phyloP scores from a whole-genome alignment of 1,140 invertebrate genomes.

The Penaeus japonicus region DNA sequence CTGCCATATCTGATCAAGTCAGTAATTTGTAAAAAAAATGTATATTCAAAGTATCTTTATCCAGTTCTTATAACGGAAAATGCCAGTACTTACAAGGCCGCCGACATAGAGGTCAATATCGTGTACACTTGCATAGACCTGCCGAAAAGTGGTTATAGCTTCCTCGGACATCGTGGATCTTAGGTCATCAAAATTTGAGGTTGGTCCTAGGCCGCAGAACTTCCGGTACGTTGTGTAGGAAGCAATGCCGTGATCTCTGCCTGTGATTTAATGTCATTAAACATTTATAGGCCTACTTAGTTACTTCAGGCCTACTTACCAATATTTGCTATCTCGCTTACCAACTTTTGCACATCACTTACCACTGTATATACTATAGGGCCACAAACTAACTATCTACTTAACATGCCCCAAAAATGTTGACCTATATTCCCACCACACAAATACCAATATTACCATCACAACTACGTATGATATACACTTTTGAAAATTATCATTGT shows the following conservation, averaged over 20 bases:
- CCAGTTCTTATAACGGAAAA: not conserved
- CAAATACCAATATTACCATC: too few species aligned
- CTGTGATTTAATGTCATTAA: too few species aligned
- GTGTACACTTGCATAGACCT: constrained; percentile 79
- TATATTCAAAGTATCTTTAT: not conserved
- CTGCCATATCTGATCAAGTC: not conserved
- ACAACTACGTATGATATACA: too few species aligned
- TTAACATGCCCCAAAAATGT: too few species aligned
- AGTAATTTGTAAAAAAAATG: not conserved
- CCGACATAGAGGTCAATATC: constrained; percentile 96
- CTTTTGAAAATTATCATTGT: not conserved
- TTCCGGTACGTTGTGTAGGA: constrained; percentile 71
- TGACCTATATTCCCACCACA: too few species aligned
- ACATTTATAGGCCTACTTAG: too few species aligned
- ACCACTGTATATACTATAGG: too few species aligned
- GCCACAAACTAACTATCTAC: too few species aligned
- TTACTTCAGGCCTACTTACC: too few species aligned
- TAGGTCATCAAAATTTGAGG: constrained; percentile 58
- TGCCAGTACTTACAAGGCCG: constrained; percentile 67
- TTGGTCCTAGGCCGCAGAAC: constrained; percentile 52
- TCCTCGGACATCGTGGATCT: not conserved
- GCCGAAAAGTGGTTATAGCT: constrained; percentile 68
- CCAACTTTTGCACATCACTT: too few species aligned
- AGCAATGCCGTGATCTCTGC: constrained; percentile 83
- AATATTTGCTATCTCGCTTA: too few species aligned